Evolutionary conservation across 1,140 invertebrate species (phyloP).

Genomic region (Drosophila pseudoobscura): DNA sequence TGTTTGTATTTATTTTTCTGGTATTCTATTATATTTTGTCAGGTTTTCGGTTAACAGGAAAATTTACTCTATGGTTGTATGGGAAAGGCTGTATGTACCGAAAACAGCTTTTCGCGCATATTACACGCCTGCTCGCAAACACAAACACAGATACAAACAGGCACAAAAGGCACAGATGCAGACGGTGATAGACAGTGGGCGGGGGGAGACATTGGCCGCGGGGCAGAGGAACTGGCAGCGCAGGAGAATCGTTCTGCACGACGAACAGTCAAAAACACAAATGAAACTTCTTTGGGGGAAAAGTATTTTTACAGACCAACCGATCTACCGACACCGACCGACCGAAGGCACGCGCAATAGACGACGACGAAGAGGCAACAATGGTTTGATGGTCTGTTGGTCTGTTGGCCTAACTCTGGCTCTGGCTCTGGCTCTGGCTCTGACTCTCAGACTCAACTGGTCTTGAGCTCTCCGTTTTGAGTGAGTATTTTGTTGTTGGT

Average conservation of each 20-base stretch:
- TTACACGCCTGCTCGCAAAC: conserved; percentile 17
- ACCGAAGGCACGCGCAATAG: conserved; percentile 73
- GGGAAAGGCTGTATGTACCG: conserved; percentile 47
- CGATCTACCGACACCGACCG: conserved; percentile 31
- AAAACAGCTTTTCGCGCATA: conserved; percentile 74
- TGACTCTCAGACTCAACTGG: conserved; percentile 41
- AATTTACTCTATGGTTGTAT: conserved; percentile 58
- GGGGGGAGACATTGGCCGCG: conserved; percentile 21
- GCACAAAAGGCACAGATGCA: conserved; percentile 10
- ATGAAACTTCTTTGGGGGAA: conserved; percentile 77
- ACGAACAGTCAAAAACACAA: conserved; percentile 79
- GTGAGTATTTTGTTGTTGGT: conserved; percentile 49
- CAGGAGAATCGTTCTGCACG: conserved; percentile 74
- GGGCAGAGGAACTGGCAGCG: conserved; percentile 19
- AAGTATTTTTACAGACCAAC: conserved; percentile 71
- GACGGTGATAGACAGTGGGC: conserved; percentile 10
- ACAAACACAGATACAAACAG: conserved; percentile 5
- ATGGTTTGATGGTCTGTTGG: conserved; percentile 30
- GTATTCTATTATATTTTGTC: conserved; percentile 60
- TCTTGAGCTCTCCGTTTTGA: conserved; percentile 60
- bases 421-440: not conserved
- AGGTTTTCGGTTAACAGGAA: conserved; percentile 77
- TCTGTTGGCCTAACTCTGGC: not conserved
- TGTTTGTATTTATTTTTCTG: conserved; percentile 44
- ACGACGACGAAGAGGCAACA: conserved; percentile 62